These are phyloP conservation scores for Python bivittatus DNA, from an alignment of 2,113 vertebrate genomes.

Conservation along the genomic window DNA sequence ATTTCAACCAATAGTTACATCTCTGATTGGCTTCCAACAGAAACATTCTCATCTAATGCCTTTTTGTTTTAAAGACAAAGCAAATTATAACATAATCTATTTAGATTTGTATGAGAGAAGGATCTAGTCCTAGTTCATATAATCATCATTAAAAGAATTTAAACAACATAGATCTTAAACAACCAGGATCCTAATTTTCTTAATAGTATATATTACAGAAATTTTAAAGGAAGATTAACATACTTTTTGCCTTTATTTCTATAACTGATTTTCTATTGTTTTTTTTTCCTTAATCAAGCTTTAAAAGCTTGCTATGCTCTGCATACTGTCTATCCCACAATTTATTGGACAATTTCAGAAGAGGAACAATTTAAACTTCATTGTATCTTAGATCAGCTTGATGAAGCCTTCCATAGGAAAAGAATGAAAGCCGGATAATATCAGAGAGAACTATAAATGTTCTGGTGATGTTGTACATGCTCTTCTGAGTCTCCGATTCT, in stretches of 20 bases:
- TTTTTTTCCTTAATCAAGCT: background rate
- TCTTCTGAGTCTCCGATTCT: background rate
- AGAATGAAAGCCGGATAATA: background rate
- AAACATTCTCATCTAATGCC: background rate
- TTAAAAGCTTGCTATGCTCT: background rate
- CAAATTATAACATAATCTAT: background rate
- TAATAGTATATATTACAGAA: background rate
- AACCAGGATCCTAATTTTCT: background rate
- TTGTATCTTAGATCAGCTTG: background rate
- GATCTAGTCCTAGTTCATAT: background rate
- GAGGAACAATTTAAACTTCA: background rate
- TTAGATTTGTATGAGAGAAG: background rate
- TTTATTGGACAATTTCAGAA: background rate
- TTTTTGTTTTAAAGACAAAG: background rate
- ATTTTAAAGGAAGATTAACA: background rate
- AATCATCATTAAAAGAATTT: background rate
- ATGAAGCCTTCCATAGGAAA: background rate
- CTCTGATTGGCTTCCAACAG: background rate
- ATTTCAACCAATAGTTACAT: background rate
- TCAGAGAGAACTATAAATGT: background rate
- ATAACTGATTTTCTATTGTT: background rate
- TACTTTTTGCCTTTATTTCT: background rate
- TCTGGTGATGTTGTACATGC: background rate
- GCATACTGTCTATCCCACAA: background rate
- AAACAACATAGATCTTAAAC: background rate